Evolutionary conservation across 2,888 invertebrate species (phyloP).

Genomic region (Amblyjoppa proteus): DNA sequence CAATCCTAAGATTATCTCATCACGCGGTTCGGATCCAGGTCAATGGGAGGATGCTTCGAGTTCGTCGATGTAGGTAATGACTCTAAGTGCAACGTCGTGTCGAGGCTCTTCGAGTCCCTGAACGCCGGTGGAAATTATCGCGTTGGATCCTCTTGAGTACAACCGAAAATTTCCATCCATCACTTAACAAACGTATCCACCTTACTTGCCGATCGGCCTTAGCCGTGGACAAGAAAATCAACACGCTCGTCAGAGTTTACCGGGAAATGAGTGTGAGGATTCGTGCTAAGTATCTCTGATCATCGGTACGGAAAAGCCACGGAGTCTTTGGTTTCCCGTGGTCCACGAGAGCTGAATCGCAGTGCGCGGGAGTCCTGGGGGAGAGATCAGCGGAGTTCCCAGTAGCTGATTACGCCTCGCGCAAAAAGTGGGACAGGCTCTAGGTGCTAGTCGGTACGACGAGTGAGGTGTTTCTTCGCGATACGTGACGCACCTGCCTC

Average conservation of each 20-base stretch:
- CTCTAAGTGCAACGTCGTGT: conserved; percentile 52
- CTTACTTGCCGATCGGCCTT: not conserved
- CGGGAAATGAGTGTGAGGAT: not conserved
- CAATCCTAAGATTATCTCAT: conserved; percentile 16
- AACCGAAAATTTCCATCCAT: conserved; percentile 38
- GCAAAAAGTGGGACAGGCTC: conserved; percentile 75
- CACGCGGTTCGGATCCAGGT: not conserved
- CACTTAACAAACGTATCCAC: conserved; percentile 6
- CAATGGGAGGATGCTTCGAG: conserved; percentile 14
- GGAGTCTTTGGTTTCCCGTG: conserved; percentile 36
- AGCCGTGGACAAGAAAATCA: not conserved
- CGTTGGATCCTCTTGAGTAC: not conserved
- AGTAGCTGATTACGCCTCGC: conserved; percentile 75
- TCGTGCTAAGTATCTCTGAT: conserved; percentile 5
- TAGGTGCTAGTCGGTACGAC: conserved; percentile 69
- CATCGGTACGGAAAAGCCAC: conserved; percentile 24
- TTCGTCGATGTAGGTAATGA: conserved; percentile 33
- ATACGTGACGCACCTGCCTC: conserved; percentile 75
- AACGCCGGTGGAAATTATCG: conserved; percentile 17
- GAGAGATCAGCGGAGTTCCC: conserved; percentile 76
- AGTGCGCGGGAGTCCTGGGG: conserved; percentile 71
- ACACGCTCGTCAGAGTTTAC: not conserved
- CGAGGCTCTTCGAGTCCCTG: conserved; percentile 20
- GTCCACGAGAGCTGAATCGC: conserved; percentile 38
- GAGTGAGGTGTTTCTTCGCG: conserved; percentile 74